A percentile compares a stretch with the other conserved stretches of the same genome.
These are phyloP conservation scores for Cylas formicarius DNA, from an alignment of 1,140 invertebrate species.

Conservation along the genomic window DNA sequence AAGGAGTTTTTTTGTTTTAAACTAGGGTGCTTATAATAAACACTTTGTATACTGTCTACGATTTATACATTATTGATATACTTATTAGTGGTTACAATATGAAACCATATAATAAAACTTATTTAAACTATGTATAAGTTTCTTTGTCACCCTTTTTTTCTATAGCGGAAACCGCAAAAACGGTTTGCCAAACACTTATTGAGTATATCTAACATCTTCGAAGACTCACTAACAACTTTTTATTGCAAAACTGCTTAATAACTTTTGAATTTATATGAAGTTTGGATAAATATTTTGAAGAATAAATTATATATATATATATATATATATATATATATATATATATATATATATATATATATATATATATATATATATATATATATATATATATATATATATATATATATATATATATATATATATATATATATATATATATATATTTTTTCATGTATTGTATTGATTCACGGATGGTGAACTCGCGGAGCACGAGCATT, in stretches of 20 bases:
- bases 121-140: conserved; percentile 19
- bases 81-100: conserved; percentile 22
- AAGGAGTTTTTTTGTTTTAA: conserved; percentile 10
- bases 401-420: conserved; percentile 1
- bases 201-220: too few species aligned
- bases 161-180: too few species aligned
- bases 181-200: too few species aligned
- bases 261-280: too few species aligned
- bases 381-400: conserved; percentile 5
- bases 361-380: conserved; percentile 4
- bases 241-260: too few species aligned
- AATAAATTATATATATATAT: too few species aligned
- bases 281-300: too few species aligned
- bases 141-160: too few species aligned
- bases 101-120: conserved; percentile 19
- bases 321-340: too few species aligned
- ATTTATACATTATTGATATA: conserved; percentile 30
- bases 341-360: conserved; percentile 5
- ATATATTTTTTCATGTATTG: not conserved
- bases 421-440: conserved; percentile 3
- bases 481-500: not conserved
- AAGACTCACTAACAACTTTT: too few species aligned
- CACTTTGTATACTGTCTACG: conserved; percentile 31
- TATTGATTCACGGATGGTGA: not conserved
- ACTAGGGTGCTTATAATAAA: conserved; percentile 28